Conservation (phyloP, 2,113 vertebrate species). For the Jacana jacana region DNA sequence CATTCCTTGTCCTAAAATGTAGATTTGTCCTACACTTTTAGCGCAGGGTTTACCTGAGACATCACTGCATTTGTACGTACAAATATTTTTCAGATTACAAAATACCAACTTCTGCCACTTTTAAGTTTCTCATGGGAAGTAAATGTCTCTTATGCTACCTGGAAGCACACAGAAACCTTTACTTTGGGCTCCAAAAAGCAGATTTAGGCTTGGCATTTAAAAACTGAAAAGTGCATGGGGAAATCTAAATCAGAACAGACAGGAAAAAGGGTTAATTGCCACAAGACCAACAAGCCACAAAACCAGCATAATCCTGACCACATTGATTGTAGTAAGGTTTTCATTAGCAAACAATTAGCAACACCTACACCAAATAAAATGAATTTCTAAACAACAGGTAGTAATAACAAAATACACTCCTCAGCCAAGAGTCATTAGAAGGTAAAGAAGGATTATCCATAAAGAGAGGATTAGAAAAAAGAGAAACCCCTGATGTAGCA, state of each 20-base stretch:
- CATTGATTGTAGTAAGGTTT: constrained; percentile 70
- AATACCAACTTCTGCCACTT: background rate
- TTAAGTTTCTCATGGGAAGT: background rate
- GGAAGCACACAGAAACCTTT: background rate
- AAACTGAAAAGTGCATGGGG: background rate
- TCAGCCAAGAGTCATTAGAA: constrained; percentile 73
- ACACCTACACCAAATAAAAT: constrained; percentile 78
- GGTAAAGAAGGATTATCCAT: constrained; percentile 69
- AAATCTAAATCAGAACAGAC: background rate
- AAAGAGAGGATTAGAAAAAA: constrained; percentile 76
- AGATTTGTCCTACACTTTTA: background rate
- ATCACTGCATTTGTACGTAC: background rate
- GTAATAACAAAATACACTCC: constrained; percentile 73
- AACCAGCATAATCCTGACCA: constrained; percentile 37
- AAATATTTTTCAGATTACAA: background rate
- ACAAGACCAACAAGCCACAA: background rate
- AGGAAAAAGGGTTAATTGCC: constrained; percentile 29
- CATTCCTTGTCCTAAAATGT: background rate
- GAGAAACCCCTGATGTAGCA: constrained; percentile 66
- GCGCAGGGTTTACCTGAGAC: background rate
- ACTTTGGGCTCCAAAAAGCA: background rate
- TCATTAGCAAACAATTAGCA: constrained; percentile 76
- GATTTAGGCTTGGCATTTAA: background rate
- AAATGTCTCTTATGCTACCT: background rate
- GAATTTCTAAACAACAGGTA: constrained; percentile 81